Evolutionary conservation across 2,113 vertebrate species (phyloP), one percentile per base, ranked within the genome.

Genomic region (Tupaia tana): DNA sequence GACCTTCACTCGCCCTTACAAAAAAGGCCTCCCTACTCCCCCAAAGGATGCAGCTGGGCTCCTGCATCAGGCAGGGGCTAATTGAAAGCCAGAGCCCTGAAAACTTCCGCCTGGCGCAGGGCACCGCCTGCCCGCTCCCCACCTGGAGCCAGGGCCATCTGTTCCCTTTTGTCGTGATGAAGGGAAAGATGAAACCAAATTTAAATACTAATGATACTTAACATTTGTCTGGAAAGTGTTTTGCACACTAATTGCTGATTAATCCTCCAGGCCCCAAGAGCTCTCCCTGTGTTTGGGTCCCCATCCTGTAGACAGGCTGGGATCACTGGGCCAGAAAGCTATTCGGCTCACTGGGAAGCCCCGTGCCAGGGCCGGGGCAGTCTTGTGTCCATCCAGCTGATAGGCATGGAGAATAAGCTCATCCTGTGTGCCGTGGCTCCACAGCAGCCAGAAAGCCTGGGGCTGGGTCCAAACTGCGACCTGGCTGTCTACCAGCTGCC

Each of bases 171-270:
- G 94, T 96, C n/a, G 86, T 96, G 96, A 93, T 63, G 71, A 89
- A 78, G 84, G 84, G 85, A 18, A 84, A 95, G 79, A 96, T 64
- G 85, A 92, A 95, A 96, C 97, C 89, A 89, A 95, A 97, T 98
- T 97, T 98, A 97, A 98, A 98, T 96, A 94, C 89, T 97, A 96
- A 97, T 97, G 96, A 95, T 91, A 96, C 95, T 96, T 93, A 96
- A 91, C 95, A 92, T 96, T 97, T 94, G 96, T 97, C 97, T 97
- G 96, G 95, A 92, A 97, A 97, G 77, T 92, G 93, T 92, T 97
- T 86, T 86, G 80, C 92, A 96, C 95, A 58, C 83, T 97, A 97
- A 97, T 96, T 96, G 75, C 95, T 97, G 96, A 93, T 97, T 95
- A 97, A 94, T 95, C 93, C 89, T 94, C 89, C 56, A 54, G 93